A percentile compares a stretch with the other conserved stretches of the same genome.
Evolutionary conservation across 2,888 invertebrate species (phyloP).

Genomic region (Serrognathus titanus): DNA sequence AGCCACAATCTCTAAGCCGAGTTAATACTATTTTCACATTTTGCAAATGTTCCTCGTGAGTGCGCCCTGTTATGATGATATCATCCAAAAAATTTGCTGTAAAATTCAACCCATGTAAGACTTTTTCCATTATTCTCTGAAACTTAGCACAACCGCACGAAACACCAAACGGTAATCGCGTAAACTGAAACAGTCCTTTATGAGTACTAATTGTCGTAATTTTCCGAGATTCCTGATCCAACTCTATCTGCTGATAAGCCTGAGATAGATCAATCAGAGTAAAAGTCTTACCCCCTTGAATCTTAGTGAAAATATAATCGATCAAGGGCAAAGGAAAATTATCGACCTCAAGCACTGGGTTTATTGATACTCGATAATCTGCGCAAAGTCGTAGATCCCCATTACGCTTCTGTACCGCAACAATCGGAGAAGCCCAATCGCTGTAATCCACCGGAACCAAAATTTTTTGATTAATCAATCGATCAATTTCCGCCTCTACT

Average conservation of each 20-base stretch:
- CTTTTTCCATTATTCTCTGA: constrained; percentile 20
- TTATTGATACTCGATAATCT: constrained; percentile 27
- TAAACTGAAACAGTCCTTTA: constrained; percentile 20
- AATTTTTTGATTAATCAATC: constrained; percentile 5
- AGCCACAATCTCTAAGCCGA: constrained; percentile 10
- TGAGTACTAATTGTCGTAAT: constrained; percentile 19
- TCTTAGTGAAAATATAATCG: constrained; percentile 14
- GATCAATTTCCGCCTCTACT: constrained; percentile 10
- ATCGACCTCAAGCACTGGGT: constrained; percentile 22
- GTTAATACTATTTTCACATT: constrained; percentile 11
- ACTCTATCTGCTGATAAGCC: constrained; percentile 20
- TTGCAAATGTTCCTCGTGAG: not conserved
- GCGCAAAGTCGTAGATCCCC: constrained; percentile 25
- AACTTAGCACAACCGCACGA: constrained; percentile 17
- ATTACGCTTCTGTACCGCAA: constrained; percentile 22
- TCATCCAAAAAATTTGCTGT: constrained; percentile 15
- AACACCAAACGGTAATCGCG: constrained; percentile 20
- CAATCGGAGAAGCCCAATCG: constrained; percentile 26
- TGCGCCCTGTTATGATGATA: constrained; percentile 13
- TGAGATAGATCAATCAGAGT: constrained; percentile 17
- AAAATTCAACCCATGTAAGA: constrained; percentile 15
- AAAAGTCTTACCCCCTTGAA: constrained; percentile 22
- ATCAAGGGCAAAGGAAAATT: constrained; percentile 28
- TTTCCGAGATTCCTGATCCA: constrained; percentile 11
- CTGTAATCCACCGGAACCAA: constrained; percentile 7